These are phyloP conservation scores for Sebastiscus tertius DNA, from an alignment of 2,797 vertebrate species.

Conservation along the genomic window DNA sequence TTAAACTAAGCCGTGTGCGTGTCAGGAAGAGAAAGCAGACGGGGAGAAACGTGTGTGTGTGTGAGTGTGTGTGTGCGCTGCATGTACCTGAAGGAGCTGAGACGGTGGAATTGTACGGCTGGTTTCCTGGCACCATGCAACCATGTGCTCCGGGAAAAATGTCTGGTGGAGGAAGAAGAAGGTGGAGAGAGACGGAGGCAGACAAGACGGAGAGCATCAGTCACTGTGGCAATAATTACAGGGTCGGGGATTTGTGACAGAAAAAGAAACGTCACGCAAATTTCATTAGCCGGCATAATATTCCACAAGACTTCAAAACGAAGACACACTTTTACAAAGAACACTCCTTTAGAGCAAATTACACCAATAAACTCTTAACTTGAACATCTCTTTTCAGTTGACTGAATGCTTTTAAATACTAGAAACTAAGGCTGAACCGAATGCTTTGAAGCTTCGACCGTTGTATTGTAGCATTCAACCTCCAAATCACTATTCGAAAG, in stretches of 20 bases:
- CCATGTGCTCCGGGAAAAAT: constrained; percentile 99
- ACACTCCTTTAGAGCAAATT: neutral
- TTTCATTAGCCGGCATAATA: constrained; percentile 54
- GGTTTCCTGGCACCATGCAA: constrained; percentile 95
- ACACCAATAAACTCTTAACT: neutral
- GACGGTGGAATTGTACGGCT: constrained; percentile 92
- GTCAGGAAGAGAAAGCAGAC: constrained; percentile 25
- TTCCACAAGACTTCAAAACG: constrained; percentile 17
- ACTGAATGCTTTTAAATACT: neutral
- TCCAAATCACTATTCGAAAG: no score
- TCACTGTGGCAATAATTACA: constrained; percentile 49
- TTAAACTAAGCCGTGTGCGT: constrained; percentile 51
- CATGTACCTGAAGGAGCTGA: constrained; percentile 92
- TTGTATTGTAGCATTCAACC: no score
- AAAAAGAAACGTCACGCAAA: constrained; percentile 42
- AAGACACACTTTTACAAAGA: neutral
- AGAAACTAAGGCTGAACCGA: neutral
- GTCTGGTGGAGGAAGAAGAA: constrained; percentile 79
- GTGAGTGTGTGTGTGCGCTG: neutral
- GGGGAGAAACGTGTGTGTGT: neutral
- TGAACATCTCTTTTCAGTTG: neutral
- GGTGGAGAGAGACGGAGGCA: constrained; percentile 10
- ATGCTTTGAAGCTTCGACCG: no score
- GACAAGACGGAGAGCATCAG: constrained; percentile 46
- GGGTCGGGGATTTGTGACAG: constrained; percentile 65